Percentiles rank a stretch among this genome's conserved stretches.
Conservation (phyloP, 2,888 invertebrate genomes). For the Zele albiditarsus region DNA sequence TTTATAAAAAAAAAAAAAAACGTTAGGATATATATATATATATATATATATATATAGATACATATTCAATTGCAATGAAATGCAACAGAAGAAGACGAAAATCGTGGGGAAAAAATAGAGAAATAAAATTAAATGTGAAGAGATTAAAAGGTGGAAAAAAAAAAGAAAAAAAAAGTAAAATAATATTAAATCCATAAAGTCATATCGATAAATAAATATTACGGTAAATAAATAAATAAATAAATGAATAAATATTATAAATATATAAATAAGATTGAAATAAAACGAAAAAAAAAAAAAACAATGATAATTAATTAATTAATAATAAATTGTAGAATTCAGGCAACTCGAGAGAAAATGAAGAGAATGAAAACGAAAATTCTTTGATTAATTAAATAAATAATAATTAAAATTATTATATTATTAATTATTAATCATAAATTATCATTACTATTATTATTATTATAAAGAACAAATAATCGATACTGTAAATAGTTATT, state of each 20-base stretch:
- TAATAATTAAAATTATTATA: neutral
- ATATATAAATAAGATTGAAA: neutral
- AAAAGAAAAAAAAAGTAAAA: neutral
- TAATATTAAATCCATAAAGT: neutral
- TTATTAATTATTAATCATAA: neutral
- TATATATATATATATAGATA: neutral
- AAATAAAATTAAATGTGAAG: too few relatives aligned
- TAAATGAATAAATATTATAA: neutral
- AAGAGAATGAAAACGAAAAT: neutral
- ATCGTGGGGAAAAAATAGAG: too few relatives aligned
- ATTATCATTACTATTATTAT: too few relatives aligned
- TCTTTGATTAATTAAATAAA: neutral
- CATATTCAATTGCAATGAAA: constrained; percentile 5
- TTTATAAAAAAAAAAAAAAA: neutral
- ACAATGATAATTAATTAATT: neutral
- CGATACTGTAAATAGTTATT: neutral
- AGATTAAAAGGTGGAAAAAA: too few relatives aligned
- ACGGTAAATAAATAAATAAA: neutral
- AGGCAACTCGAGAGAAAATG: neutral
- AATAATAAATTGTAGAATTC: neutral
- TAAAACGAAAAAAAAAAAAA: neutral
- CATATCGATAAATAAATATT: constrained; percentile 5
- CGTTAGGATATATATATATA: neutral
- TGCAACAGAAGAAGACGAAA: neutral
- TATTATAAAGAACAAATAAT: neutral